phyloP scores from a whole-genome alignment of 2,888 invertebrate species.

The Hypomecis punctinalis region DNA sequence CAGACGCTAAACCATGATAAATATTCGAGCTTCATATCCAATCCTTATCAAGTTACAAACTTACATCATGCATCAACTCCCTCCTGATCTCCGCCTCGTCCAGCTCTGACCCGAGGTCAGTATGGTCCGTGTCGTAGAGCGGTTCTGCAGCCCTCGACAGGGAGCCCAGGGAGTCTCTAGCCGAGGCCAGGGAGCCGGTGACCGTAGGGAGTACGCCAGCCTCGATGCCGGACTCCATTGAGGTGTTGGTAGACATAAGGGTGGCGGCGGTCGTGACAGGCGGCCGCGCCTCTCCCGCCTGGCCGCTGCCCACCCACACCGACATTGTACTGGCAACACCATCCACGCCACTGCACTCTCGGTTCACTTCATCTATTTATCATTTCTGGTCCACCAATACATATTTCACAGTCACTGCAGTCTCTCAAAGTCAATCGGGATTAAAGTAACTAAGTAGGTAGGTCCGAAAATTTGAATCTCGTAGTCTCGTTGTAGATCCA shows the following conservation, averaged over 20 bases:
- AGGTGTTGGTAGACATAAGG: constrained; percentile 79
- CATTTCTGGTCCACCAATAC: not conserved
- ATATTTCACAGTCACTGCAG: not conserved
- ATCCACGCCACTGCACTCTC: constrained; percentile 67
- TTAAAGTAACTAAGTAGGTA: too few relatives aligned
- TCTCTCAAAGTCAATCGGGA: too few relatives aligned
- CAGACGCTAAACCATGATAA: too few relatives aligned
- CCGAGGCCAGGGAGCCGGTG: constrained; percentile 87
- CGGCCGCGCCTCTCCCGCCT: constrained; percentile 62
- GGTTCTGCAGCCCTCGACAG: constrained; percentile 86
- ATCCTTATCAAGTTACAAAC: constrained; percentile 57
- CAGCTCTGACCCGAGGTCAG: constrained; percentile 91
- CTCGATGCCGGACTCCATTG: constrained; percentile 88
- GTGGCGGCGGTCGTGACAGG: constrained; percentile 66
- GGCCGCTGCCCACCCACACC: constrained; percentile 80
- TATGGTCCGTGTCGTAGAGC: constrained; percentile 91
- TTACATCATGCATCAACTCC: constrained; percentile 92
- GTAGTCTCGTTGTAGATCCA: too few relatives aligned
- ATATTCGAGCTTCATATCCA: not conserved
- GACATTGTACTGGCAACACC: constrained; percentile 77
- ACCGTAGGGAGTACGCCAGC: constrained; percentile 89
- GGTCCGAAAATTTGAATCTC: too few relatives aligned
- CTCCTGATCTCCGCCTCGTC: constrained; percentile 91
- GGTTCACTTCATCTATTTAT: constrained; percentile 28
- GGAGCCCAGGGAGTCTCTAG: constrained; percentile 84